Evolutionary conservation across 2,888 invertebrate genomes (phyloP), one percentile per base, ranked within the genome.

Genomic region (Himalopsyche japonica): DNA sequence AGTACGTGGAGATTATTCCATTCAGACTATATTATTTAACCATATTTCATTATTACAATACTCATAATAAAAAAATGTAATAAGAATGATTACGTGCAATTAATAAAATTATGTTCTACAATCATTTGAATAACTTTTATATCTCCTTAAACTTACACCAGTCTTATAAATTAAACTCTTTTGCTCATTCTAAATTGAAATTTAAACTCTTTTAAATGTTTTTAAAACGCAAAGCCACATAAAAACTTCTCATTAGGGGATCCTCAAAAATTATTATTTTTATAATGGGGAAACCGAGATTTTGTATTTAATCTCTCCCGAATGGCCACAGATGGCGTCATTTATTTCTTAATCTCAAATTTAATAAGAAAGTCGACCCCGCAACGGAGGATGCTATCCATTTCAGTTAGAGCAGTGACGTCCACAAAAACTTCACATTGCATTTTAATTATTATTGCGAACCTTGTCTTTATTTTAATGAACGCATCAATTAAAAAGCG

Each of bases 291-390:
- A 27, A 43, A 70, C 70, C 27, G 70, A 70, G 77, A 32, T 80
- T 80, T 82, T 82, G 48, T 76, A 57, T 80, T 80, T 48, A 37
- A 70, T 34, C 76, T 80, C 70, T 70, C 34, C 34, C 49, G 77
- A 76, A 82, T 43, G 85, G 80, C 64, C 85, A 76, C 85, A 85
- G 85, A 85, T 85, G 85, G 82, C 80, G 77, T 82, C 80, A 80
- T 83, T 81, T 82, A 82, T 78, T 82, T 82, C 79, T 78, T 57
- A 77, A 82, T 82, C 82, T 82, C 78, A 82, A 80, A 82, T 85
- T 85, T 85, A 85, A 85, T 85, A 85, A 85, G 85, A 85, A 85
- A 85, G 82, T 80, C 82, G 81, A 79, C 79, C 81, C 49, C 27
- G 27, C 27, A 27, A 30, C 81, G 84, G 57, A 48, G 78, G 49